phyloP scores from a whole-genome alignment of 1,140 invertebrate species.

The Wiebesia pumilae region DNA sequence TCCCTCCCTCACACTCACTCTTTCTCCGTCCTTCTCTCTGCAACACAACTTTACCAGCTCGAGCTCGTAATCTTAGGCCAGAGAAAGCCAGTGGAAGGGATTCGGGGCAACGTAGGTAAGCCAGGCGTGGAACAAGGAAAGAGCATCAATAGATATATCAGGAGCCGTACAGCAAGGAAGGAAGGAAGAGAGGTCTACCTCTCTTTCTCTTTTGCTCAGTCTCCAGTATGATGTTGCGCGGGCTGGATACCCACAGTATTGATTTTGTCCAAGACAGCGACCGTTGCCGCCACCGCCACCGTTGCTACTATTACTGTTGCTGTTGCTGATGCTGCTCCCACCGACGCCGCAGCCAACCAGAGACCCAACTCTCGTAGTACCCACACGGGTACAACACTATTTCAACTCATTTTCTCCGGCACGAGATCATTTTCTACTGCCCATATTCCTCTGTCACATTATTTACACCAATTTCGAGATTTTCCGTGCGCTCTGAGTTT shows the following conservation, averaged over 20 bases:
- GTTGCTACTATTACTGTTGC: conserved; percentile 60
- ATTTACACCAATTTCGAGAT: neutral
- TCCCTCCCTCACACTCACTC: conserved; percentile 55
- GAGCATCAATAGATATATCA: neutral
- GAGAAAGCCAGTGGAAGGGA: conserved; percentile 46
- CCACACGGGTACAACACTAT: conserved; percentile 70
- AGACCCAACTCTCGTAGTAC: conserved; percentile 73
- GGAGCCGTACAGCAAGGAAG: conserved; percentile 35
- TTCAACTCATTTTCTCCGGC: conserved; percentile 46
- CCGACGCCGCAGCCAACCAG: conserved; percentile 73
- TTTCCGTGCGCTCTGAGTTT: neutral
- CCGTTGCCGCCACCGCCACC: conserved; percentile 53
- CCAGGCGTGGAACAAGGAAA: conserved; percentile 33
- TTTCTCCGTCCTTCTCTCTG: neutral
- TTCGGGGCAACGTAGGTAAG: conserved; percentile 47
- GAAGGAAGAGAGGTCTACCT: conserved; percentile 48
- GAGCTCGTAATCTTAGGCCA: conserved; percentile 15
- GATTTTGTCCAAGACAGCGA: conserved; percentile 76
- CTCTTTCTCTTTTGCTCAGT: neutral
- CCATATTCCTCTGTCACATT: conserved; percentile 50
- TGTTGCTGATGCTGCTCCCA: conserved; percentile 53
- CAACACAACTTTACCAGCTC: neutral
- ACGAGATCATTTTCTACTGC: conserved; percentile 53
- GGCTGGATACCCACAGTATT: conserved; percentile 72
- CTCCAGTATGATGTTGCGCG: conserved; percentile 50